Evolutionary conservation across 2,797 vertebrate genomes (phyloP).

Genomic region (Lepidocolaptes lacrymiger): DNA sequence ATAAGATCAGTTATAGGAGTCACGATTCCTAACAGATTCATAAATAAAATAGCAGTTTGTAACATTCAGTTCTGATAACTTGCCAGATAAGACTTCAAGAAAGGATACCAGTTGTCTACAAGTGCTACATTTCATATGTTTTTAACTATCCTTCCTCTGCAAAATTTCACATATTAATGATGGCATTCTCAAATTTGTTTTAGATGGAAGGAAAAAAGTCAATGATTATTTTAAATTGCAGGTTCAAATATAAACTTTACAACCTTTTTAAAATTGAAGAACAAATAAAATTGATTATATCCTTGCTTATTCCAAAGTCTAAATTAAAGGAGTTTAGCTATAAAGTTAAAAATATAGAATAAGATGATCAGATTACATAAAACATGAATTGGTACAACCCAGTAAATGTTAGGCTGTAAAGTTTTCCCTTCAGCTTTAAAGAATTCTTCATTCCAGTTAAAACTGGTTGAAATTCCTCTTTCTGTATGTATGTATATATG

Average conservation of each 20-base stretch:
- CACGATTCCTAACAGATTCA: constrained; percentile 11
- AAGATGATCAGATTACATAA: constrained; percentile 20
- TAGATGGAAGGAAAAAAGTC: constrained; percentile 1
- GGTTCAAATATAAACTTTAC: not conserved
- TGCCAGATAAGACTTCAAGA: constrained; percentile 27
- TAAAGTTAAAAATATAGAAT: constrained; percentile 38
- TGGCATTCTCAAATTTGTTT: not conserved
- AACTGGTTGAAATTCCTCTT: not conserved
- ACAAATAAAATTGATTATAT: constrained; percentile 10
- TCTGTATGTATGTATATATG: not conserved
- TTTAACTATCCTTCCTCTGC: not conserved
- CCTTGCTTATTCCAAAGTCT: constrained; percentile 10
- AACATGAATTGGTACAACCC: not conserved
- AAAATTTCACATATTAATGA: constrained; percentile 1
- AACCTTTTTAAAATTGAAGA: constrained; percentile 32
- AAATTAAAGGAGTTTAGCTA: constrained; percentile 31
- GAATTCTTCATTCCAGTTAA: not conserved
- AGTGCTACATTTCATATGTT: constrained; percentile 22
- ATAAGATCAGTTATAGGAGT: not conserved
- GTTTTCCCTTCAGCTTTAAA: not conserved
- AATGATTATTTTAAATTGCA: not conserved
- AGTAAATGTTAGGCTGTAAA: not conserved
- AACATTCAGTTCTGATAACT: not conserved
- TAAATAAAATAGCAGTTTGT: constrained; percentile 51
- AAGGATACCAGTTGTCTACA: constrained; percentile 11